Percentiles rank a stretch among this genome's conserved stretches.
Conservation (phyloP, 1,140 invertebrate genomes). For the Meloidogyne exigua region DNA sequence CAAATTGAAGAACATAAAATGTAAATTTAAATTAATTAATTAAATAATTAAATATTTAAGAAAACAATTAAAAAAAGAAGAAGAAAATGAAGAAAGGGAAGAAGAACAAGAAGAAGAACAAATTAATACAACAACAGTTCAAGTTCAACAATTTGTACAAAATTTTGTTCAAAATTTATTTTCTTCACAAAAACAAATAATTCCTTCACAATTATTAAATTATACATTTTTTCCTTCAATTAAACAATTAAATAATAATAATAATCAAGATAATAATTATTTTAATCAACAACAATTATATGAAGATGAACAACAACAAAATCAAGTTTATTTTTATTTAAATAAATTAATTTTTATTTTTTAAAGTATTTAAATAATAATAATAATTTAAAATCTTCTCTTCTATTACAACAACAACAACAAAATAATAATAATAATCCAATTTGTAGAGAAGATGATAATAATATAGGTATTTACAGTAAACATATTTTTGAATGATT, state of each 20-base stretch:
- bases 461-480: neutral
- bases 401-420: conserved; percentile 2
- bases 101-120: neutral
- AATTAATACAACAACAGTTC: neutral
- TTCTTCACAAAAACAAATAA: neutral
- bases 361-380: neutral
- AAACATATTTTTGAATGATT: neutral
- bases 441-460: neutral
- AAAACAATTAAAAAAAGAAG: neutral
- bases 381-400: neutral
- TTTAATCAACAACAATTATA: neutral
- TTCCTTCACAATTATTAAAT: too few species aligned
- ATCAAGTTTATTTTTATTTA: neutral
- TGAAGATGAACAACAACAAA: neutral
- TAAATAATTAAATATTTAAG: too few species aligned
- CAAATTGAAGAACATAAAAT: too few species aligned
- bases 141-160: neutral
- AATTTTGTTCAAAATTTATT: conserved; percentile 1
- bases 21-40: neutral
- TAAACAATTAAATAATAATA: neutral
- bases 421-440: neutral
- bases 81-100: neutral
- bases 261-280: neutral
- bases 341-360: too few species aligned
- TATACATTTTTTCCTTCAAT: neutral